These are phyloP conservation scores for Cervus canadensis DNA, from an alignment of 2,113 vertebrate genomes.

Conservation along the genomic window DNA sequence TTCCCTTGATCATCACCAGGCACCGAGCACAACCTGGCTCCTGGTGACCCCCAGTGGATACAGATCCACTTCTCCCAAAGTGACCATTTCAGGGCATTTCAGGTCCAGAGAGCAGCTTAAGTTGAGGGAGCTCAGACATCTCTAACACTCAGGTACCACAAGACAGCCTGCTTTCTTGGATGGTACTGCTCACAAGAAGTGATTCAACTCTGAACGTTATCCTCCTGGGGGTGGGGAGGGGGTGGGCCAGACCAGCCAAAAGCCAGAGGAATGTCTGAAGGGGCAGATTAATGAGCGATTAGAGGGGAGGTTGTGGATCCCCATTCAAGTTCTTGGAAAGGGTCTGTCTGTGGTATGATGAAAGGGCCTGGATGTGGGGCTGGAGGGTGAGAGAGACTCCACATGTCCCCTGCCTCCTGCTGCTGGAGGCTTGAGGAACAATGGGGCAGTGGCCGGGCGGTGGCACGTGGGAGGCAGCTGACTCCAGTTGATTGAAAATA, in stretches of 20 bases:
- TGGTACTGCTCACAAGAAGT: constrained; percentile 25
- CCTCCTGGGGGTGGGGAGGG: neutral
- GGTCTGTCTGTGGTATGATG: constrained; percentile 53
- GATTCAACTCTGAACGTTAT: neutral
- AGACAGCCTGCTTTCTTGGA: neutral
- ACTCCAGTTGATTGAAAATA: constrained; percentile 74
- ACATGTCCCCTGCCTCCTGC: constrained; percentile 81
- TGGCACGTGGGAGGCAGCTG: constrained; percentile 80
- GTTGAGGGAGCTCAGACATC: neutral
- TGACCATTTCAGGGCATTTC: neutral
- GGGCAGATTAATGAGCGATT: neutral
- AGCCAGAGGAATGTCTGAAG: constrained; percentile 59
- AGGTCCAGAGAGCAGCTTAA: neutral
- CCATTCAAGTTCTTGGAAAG: constrained; percentile 74
- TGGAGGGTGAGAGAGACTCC: constrained; percentile 82
- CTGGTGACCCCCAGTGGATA: neutral
- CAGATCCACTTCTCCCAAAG: neutral
- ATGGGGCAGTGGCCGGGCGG: constrained; percentile 73
- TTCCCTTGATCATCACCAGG: neutral
- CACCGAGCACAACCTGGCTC: neutral
- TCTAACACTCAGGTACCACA: neutral
- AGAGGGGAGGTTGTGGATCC: neutral
- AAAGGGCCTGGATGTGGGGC: constrained; percentile 73
- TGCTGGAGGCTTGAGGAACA: constrained; percentile 80
- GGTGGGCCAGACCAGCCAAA: constrained; percentile 35